Percentiles rank a stretch among this genome's conserved stretches.
phyloP scores from a whole-genome alignment of 2,797 vertebrate genomes.

The Micrastur ruficollis region DNA sequence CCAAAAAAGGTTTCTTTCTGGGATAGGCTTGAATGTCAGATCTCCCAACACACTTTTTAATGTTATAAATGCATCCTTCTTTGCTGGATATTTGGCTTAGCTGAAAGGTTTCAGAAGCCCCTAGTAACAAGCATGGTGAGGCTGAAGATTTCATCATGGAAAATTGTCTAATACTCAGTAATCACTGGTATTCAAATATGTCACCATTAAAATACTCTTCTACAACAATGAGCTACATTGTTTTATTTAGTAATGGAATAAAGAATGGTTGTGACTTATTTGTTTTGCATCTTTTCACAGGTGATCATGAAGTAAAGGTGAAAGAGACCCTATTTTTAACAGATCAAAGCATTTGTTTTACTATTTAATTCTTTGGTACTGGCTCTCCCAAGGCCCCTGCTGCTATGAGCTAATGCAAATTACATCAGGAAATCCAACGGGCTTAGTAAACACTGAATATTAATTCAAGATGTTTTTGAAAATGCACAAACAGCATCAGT shows the following conservation, averaged over 20 bases:
- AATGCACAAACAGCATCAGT: slow-evolving; percentile 18
- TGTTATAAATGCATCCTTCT: neutral
- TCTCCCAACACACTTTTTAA: neutral
- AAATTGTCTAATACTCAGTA: neutral
- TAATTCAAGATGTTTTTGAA: slow-evolving; percentile 50
- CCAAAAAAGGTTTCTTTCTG: neutral
- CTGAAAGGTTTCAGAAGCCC: neutral
- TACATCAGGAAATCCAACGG: slow-evolving; percentile 26
- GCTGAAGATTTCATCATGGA: neutral
- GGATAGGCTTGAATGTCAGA: neutral
- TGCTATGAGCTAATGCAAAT: slow-evolving; percentile 56
- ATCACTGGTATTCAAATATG: neutral
- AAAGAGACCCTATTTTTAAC: slow-evolving; percentile 8
- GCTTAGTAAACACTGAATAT: slow-evolving; percentile 49
- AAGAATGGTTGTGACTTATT: neutral
- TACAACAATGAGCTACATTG: neutral
- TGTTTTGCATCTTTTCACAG: neutral
- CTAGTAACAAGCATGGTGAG: neutral
- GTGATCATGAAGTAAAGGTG: neutral
- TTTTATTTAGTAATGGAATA: neutral
- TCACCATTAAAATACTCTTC: neutral
- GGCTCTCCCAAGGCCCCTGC: neutral
- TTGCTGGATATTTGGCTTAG: neutral
- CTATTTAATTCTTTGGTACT: slow-evolving; percentile 33
- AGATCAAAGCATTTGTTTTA: slow-evolving; percentile 50